phyloP scores from a whole-genome alignment of 2,113 vertebrate genomes.

The Salvelinus sp. region DNA sequence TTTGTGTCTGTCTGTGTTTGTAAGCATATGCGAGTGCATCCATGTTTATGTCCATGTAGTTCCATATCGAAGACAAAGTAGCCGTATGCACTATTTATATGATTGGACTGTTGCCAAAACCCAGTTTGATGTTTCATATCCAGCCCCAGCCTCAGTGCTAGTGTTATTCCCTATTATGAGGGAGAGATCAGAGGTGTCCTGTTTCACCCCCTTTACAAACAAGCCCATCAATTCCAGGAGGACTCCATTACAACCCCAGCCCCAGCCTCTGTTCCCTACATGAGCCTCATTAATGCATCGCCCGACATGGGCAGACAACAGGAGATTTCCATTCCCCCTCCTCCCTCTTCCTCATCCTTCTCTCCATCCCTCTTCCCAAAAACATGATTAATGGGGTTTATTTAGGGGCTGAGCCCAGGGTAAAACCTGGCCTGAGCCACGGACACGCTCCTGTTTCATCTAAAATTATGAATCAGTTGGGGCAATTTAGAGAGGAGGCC shows the following conservation, averaged over 20 bases:
- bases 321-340: slow-evolving; percentile 51
- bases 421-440: slow-evolving; percentile 44
- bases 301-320: slow-evolving; percentile 65
- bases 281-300: slow-evolving; percentile 77
- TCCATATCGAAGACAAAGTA: too few species aligned
- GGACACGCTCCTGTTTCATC: slow-evolving; percentile 56
- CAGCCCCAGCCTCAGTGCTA: slow-evolving; percentile 32
- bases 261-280: slow-evolving; percentile 63
- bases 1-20: slow-evolving; percentile 21
- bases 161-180: slow-evolving; percentile 48
- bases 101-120: slow-evolving; percentile 25
- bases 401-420: slow-evolving; percentile 53
- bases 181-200: slow-evolving; percentile 46
- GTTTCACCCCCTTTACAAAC: slow-evolving; percentile 48
- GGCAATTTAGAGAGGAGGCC: slow-evolving; percentile 42
- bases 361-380: slow-evolving; percentile 24
- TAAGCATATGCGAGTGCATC: background rate
- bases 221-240: slow-evolving; percentile 69
- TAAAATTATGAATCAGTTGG: slow-evolving; percentile 54
- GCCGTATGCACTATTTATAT: background rate
- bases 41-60: background rate
- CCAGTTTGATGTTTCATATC: slow-evolving; percentile 48
- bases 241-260: slow-evolving; percentile 71
- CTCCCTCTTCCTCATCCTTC: background rate
- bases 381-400: slow-evolving; percentile 71